Conservation (phyloP, 2,888 invertebrate species). For the Aleiodes leptofemur region DNA sequence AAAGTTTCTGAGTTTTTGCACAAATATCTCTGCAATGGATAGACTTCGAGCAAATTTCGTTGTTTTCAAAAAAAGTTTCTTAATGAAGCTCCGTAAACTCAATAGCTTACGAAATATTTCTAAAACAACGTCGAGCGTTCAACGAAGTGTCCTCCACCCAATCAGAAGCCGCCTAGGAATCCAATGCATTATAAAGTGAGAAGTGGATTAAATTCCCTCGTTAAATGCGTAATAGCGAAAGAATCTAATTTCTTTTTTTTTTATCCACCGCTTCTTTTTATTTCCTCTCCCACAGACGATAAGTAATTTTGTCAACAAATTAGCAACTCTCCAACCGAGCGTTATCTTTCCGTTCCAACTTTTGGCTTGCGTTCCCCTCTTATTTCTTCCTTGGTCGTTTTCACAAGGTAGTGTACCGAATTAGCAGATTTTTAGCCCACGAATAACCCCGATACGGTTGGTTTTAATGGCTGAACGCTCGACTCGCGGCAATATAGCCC, state of each 20-base stretch:
- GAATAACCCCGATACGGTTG: slow-evolving; percentile 26
- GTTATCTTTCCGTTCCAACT: slow-evolving; percentile 49
- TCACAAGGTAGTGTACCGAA: slow-evolving; percentile 18
- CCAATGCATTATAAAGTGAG: too few relatives aligned
- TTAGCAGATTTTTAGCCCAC: slow-evolving; percentile 30
- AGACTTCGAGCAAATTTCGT: too few relatives aligned
- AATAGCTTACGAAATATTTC: too few relatives aligned
- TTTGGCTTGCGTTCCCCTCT: slow-evolving; percentile 34
- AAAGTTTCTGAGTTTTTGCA: too few relatives aligned
- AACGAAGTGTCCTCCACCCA: too few relatives aligned
- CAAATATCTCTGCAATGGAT: too few relatives aligned
- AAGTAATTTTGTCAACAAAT: slow-evolving; percentile 56
- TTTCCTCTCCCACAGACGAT: slow-evolving; percentile 35
- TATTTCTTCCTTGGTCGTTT: slow-evolving; percentile 40
- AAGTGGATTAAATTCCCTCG: not conserved
- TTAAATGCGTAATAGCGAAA: slow-evolving; percentile 4
- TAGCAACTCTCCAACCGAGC: slow-evolving; percentile 44
- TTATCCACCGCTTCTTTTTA: too few relatives aligned
- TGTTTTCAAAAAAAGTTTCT: too few relatives aligned
- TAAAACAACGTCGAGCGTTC: too few relatives aligned
- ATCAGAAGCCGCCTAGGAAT: too few relatives aligned
- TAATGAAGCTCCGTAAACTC: too few relatives aligned
- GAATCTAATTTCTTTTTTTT: slow-evolving; percentile 11
- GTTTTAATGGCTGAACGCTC: slow-evolving; percentile 30
- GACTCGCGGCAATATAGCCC: slow-evolving; percentile 13